Evolutionary conservation across 2,113 vertebrate species (phyloP).

Genomic region (Hystrix brachyura): DNA sequence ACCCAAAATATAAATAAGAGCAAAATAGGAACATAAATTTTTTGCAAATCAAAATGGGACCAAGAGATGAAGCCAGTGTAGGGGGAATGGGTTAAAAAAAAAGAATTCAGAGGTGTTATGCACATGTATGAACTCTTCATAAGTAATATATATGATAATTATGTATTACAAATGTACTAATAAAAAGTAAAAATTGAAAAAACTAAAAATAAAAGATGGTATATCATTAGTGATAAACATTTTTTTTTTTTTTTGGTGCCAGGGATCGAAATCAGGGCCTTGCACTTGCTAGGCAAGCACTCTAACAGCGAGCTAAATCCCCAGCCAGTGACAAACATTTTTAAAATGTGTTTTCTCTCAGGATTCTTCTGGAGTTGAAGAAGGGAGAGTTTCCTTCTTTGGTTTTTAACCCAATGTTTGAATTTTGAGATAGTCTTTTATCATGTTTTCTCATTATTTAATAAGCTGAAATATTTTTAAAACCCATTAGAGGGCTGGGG

Average conservation of each 20-base stretch:
- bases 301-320: no score
- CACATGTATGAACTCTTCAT: neutral
- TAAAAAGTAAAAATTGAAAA: neutral
- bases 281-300: no score
- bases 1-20: no score
- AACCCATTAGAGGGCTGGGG: no score
- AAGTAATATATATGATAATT: neutral
- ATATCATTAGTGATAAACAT: neutral
- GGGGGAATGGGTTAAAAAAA: no score
- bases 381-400: neutral
- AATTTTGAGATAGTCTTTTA: neutral
- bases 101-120: neutral
- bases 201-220: neutral
- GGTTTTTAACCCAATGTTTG: neutral
- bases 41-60: neutral
- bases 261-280: no score
- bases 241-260: no score
- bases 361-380: neutral
- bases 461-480: neutral
- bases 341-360: neutral
- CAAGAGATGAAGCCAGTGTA: neutral
- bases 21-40: neutral
- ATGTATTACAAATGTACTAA: neutral
- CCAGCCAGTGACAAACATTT: neutral
- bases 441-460: neutral